phyloP scores from a whole-genome alignment of 2,888 invertebrate genomes.

The Diarsia dahlii region DNA sequence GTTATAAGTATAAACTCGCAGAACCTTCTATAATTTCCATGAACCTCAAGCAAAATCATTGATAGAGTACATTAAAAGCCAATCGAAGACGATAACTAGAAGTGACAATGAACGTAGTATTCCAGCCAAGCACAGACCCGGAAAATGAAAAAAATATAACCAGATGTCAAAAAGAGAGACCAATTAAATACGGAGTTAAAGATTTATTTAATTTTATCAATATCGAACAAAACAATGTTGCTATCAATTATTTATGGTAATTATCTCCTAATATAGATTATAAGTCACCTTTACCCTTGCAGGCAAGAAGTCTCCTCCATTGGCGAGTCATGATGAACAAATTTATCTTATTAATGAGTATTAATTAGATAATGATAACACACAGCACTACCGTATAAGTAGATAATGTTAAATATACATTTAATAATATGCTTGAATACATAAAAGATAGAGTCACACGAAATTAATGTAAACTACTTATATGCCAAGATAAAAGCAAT shows the following conservation, averaged over 20 bases:
- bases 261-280: constrained; percentile 24
- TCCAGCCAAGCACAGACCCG: not conserved
- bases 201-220: not conserved
- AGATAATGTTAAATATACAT: not conserved
- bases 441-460: not conserved
- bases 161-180: not conserved
- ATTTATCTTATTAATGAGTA: constrained; percentile 32
- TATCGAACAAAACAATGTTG: not conserved
- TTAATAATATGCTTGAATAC: not conserved
- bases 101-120: too few relatives aligned
- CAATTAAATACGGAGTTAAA: not conserved
- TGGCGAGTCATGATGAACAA: constrained; percentile 10
- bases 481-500: constrained; percentile 21
- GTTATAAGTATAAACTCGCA: not conserved
- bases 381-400: constrained; percentile 4
- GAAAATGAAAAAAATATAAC: not conserved
- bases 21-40: not conserved
- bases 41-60: not conserved
- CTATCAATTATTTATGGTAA: not conserved
- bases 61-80: not conserved
- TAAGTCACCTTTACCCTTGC: constrained; percentile 24
- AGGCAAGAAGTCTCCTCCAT: constrained; percentile 12
- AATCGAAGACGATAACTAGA: not conserved
- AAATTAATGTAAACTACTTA: not conserved
- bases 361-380: constrained; percentile 30